Base-by-base conservation (phyloP, 2,888 invertebrate species). In the Capitulum mitella region DNA sequence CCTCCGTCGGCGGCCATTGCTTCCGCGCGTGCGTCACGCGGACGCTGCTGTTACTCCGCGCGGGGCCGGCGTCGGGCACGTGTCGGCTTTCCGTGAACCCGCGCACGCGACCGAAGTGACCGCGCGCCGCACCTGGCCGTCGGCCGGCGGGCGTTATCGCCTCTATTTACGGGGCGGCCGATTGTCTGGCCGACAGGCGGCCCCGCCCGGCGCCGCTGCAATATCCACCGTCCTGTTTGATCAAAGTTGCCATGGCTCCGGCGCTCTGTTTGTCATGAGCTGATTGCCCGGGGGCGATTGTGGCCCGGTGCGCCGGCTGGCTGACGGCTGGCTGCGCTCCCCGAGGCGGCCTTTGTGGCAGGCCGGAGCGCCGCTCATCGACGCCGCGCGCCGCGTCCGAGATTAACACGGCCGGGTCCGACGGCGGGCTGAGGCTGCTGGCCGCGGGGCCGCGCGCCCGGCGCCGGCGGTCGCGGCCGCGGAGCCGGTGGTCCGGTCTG, bases 171-270 rank as follows among this genome's bases (percentile, higher is more conserved):
- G 19, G 6, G 43, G 43, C 43, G 6, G 43, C 43, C 43, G 10
- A 43, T 22, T 6, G 51, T 22, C 51, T 22, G 51, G 51, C 51
- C 51, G 34, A 64, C 19, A 34, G 19, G 19, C 64, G 64, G 34
- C 19, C 29, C n/a, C n/a, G 61, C 29, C n/a, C 14, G 12, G 32
- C 61, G 32, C 61, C 64, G 22, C 19, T n/a, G 70, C 70, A 70
- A 70, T 40, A n/a, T 22, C 34, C 26, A 10, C 14, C 40, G 29
- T 14, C 37, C 40, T 70, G 70, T 70, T 70, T 70, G 70, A 70
- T 70, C 70, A 40, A 26, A 70, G 70, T 37, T 40, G 37, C 70
- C 70, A 70, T 70, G 70, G 70, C 37, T 26, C 8, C 26, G 70
- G 3, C 26, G 19, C 26, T 5, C 70, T 70, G 40, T 70, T 70